Conservation (phyloP, 2,113 vertebrate species). For the Malurus melanocephalus region DNA sequence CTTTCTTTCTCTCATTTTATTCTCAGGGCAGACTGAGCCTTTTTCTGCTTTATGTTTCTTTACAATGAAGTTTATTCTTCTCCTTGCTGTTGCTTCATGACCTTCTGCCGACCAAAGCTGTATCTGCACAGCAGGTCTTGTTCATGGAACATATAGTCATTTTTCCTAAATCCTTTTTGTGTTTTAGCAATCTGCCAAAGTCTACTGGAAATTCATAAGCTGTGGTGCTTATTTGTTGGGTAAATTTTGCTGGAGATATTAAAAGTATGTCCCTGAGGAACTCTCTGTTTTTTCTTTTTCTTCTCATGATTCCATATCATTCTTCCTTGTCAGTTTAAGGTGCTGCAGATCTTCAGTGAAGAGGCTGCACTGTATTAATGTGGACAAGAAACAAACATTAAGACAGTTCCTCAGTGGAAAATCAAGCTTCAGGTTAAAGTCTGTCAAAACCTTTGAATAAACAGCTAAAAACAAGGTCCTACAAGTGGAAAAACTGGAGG, state of each 20-base stretch:
- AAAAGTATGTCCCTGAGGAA: neutral
- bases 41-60: neutral
- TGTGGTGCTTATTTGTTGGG: neutral
- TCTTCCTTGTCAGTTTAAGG: neutral
- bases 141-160: neutral
- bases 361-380: neutral
- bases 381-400: neutral
- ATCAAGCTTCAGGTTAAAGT: neutral
- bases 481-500: neutral
- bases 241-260: neutral
- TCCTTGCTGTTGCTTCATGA: neutral
- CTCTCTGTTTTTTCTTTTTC: neutral
- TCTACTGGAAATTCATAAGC: neutral
- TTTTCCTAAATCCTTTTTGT: neutral
- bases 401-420: neutral
- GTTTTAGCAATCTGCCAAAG: neutral
- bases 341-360: neutral
- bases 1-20: neutral
- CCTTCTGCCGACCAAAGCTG: neutral
- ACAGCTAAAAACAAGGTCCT: neutral
- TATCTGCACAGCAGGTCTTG: neutral
- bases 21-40: neutral
- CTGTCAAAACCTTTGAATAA: constrained; percentile 8
- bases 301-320: neutral
- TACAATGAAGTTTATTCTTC: neutral